phyloP scores from a whole-genome alignment of 2,888 invertebrate genomes.

The Dendrolimus pini region DNA sequence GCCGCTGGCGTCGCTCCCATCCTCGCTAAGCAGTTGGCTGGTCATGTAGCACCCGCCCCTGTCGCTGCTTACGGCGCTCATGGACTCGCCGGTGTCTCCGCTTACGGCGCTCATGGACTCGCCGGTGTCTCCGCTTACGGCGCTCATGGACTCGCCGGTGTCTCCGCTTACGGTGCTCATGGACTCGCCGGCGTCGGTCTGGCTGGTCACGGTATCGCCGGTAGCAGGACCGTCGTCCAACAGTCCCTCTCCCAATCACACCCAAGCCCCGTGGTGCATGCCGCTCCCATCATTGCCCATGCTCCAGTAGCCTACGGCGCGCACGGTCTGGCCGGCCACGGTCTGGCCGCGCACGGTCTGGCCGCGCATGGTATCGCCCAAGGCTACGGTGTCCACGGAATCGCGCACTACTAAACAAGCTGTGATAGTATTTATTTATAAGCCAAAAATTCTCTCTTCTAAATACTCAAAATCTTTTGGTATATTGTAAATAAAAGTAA shows the following conservation, averaged over 20 bases:
- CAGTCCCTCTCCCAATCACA: slow-evolving; percentile 60
- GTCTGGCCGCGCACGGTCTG: slow-evolving; percentile 17
- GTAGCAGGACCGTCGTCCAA: slow-evolving; percentile 45
- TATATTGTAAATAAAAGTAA: slow-evolving; percentile 54
- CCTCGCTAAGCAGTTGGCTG: slow-evolving; percentile 61
- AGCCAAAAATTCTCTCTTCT: slow-evolving; percentile 43
- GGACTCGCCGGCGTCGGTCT: slow-evolving; percentile 16
- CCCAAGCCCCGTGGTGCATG: slow-evolving; percentile 47
- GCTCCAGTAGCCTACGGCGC: slow-evolving; percentile 23
- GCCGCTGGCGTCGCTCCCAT: slow-evolving; percentile 65
- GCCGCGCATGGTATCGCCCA: slow-evolving; percentile 22
- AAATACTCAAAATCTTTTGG: slow-evolving; percentile 61
- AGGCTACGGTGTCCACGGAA: slow-evolving; percentile 28
- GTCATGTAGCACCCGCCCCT: slow-evolving; percentile 32
- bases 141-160: slow-evolving; percentile 21
- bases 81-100: slow-evolving; percentile 13
- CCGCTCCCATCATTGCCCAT: slow-evolving; percentile 30
- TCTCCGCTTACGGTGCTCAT: slow-evolving; percentile 21
- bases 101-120: slow-evolving; percentile 19
- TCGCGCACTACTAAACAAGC: slow-evolving; percentile 58
- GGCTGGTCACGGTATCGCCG: slow-evolving; percentile 26
- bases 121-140: slow-evolving; percentile 24
- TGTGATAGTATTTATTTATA: slow-evolving; percentile 56
- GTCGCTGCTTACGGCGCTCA: slow-evolving; percentile 17
- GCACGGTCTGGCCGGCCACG: slow-evolving; percentile 22